A percentile compares a stretch with the other conserved stretches of the same genome.
Conservation (phyloP, 2,113 vertebrate genomes). For the Sclerurus mexicanus region DNA sequence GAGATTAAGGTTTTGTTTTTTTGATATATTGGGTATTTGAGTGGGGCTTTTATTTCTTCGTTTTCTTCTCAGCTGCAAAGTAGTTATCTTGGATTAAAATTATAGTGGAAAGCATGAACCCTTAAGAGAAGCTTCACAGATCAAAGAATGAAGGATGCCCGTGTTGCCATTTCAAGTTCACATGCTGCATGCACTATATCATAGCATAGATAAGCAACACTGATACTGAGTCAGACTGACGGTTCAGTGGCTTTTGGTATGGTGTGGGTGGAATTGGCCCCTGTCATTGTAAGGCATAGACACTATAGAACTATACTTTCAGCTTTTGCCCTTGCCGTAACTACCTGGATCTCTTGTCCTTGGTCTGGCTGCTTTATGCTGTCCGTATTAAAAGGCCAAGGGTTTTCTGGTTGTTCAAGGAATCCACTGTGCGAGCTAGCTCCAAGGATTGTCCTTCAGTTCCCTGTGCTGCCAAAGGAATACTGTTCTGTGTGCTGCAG, state of each 20-base stretch:
- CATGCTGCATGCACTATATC: neutral
- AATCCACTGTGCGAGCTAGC: neutral
- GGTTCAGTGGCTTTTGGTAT: neutral
- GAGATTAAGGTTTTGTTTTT: neutral
- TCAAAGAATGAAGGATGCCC: neutral
- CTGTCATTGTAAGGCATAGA: fast-evolving
- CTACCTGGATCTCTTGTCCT: neutral
- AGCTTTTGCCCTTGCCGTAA: neutral
- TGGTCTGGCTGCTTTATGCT: neutral
- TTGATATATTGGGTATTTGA: neutral
- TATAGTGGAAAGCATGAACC: neutral
- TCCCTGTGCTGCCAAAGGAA: neutral
- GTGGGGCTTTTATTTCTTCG: neutral
- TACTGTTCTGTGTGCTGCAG: neutral
- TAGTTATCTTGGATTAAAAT: neutral
- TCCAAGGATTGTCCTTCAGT: neutral
- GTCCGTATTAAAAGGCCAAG: neutral
- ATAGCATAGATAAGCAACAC: fast-evolving
- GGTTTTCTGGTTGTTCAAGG: neutral
- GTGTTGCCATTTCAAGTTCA: neutral
- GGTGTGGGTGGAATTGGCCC: neutral
- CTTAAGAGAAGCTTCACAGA: neutral
- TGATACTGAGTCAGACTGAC: neutral
- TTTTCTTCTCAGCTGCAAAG: neutral
- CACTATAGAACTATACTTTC: neutral